These are phyloP conservation scores for Onthophagus taurus DNA, from an alignment of 1,140 invertebrate genomes.

Conservation along the genomic window DNA sequence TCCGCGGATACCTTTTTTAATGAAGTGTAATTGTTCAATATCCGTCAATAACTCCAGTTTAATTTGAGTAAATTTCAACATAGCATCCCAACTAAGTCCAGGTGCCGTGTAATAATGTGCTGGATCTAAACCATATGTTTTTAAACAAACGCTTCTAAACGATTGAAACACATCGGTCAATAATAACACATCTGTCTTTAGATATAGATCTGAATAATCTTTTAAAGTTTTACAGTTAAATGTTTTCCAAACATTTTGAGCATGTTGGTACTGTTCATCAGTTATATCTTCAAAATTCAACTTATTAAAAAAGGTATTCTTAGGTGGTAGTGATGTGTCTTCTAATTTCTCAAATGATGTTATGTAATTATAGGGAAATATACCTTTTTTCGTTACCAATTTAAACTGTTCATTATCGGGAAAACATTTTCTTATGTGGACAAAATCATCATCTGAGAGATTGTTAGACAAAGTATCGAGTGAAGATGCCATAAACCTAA, in stretches of 20 bases:
- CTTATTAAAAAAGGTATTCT: constrained; percentile 30
- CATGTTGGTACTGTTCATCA: constrained; percentile 36
- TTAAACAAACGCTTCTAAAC: constrained; percentile 35
- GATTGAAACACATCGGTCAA: constrained; percentile 37
- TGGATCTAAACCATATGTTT: constrained; percentile 33
- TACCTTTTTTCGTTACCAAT: constrained; percentile 23
- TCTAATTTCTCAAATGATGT: constrained; percentile 21
- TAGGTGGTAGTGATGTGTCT: constrained; percentile 22
- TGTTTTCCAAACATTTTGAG: constrained; percentile 35
- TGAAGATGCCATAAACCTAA: constrained; percentile 20
- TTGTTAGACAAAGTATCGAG: constrained; percentile 22
- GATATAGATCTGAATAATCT: constrained; percentile 39
- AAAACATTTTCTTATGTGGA: constrained; percentile 3
- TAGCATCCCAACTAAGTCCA: constrained; percentile 32
- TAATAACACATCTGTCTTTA: constrained; percentile 38
- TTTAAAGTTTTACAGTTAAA: constrained; percentile 37
- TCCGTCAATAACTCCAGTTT: constrained; percentile 25
- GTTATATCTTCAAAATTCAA: constrained; percentile 27
- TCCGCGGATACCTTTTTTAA: too few relatives aligned
- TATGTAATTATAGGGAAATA: constrained; percentile 27
- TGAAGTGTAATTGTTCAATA: too few relatives aligned
- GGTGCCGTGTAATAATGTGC: constrained; percentile 35
- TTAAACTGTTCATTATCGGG: constrained; percentile 17
- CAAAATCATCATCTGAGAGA: constrained; percentile 11
- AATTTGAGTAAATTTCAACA: constrained; percentile 26